Evolutionary conservation across 2,888 invertebrate genomes (phyloP).

Genomic region (Scaeva pyrastri): DNA sequence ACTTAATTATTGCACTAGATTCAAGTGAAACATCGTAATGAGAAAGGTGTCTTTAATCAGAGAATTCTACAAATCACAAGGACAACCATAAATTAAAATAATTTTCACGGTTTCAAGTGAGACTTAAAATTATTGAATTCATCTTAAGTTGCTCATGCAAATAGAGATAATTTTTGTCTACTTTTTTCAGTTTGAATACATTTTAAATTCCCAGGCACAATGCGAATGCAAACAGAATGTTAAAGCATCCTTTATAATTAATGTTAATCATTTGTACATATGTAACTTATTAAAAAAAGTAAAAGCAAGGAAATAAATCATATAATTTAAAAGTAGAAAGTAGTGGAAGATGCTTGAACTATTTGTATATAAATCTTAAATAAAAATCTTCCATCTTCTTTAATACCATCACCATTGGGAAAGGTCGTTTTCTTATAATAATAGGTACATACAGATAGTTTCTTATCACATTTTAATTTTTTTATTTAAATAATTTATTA

Average conservation of each 20-base stretch:
- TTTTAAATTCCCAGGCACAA: constrained; percentile 33
- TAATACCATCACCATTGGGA: constrained; percentile 69
- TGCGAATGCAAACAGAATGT: background rate
- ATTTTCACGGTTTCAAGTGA: background rate
- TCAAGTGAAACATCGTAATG: background rate
- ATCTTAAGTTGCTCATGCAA: constrained; percentile 17
- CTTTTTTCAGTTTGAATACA: background rate
- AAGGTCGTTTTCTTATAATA: constrained; percentile 63
- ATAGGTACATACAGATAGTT: constrained; percentile 34
- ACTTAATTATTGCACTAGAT: background rate
- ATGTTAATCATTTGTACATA: background rate
- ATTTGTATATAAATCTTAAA: background rate
- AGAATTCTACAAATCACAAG: background rate
- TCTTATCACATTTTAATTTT: constrained; percentile 31
- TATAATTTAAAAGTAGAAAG: background rate
- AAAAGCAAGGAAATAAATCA: background rate
- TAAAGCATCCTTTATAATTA: constrained; percentile 2
- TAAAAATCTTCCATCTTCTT: constrained; percentile 62
- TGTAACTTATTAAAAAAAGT: background rate
- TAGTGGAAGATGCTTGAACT: background rate
- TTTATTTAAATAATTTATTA: constrained; percentile 29
- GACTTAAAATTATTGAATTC: constrained; percentile 26
- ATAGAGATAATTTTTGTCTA: background rate
- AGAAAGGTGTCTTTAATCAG: background rate
- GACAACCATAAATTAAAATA: background rate